Evolutionary conservation across 2,113 vertebrate species (phyloP).

Genomic region (Chrysemys picta): DNA sequence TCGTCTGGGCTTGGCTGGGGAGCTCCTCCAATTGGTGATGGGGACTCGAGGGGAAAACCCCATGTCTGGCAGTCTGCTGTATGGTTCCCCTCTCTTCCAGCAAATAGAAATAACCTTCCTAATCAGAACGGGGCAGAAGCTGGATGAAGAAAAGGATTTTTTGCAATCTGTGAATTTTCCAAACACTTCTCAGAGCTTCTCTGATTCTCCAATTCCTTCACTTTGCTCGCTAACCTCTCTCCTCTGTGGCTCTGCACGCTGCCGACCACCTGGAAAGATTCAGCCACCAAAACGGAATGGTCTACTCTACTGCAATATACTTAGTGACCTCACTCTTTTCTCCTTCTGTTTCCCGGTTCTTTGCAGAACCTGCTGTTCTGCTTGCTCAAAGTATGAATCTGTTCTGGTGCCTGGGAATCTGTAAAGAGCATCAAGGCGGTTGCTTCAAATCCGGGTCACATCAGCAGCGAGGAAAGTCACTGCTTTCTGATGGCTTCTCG

Average conservation of each 20-base stretch:
- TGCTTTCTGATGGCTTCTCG: neutral
- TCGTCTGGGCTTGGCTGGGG: neutral
- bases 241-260: neutral
- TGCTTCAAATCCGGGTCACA: neutral
- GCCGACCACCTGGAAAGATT: neutral
- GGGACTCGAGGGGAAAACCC: neutral
- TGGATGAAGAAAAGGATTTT: neutral
- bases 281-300: neutral
- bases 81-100: neutral
- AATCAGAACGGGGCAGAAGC: neutral
- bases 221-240: neutral
- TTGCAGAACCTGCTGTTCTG: neutral
- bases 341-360: neutral
- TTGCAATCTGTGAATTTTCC: neutral
- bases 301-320: no score
- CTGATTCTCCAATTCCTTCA: accelerated
- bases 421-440: neutral
- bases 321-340: neutral
- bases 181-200: neutral
- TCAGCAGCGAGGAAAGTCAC: neutral
- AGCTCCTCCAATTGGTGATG: neutral
- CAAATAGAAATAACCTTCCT: neutral
- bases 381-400: neutral
- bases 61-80: neutral
- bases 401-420: neutral